Evolutionary conservation across 2,113 vertebrate genomes (phyloP).

Genomic region (Gambusia affinis): DNA sequence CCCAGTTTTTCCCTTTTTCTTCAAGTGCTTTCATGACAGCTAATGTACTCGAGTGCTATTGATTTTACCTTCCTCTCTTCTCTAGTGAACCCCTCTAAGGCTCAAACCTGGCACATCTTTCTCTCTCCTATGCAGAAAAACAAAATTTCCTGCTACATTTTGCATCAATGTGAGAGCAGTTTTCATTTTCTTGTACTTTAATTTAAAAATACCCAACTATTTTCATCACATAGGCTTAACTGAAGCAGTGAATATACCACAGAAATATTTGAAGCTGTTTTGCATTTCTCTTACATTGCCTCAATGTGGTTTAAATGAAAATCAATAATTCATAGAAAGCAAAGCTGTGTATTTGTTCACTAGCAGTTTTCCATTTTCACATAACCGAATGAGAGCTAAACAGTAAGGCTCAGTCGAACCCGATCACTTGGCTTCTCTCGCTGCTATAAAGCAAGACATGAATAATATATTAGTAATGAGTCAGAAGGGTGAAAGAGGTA

Average conservation of each 20-base stretch:
- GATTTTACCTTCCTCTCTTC: slow-evolving; percentile 35
- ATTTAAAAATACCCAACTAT: too few relatives aligned
- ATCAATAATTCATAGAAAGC: slow-evolving; percentile 51
- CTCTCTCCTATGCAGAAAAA: slow-evolving; percentile 5
- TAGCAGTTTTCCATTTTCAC: slow-evolving; percentile 10
- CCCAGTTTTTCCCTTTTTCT: slow-evolving; percentile 9
- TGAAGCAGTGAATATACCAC: background rate
- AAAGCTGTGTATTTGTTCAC: slow-evolving; percentile 15
- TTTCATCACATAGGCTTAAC: background rate
- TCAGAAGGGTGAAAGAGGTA: background rate
- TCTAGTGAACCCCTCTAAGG: slow-evolving; percentile 2
- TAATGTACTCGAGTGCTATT: slow-evolving; percentile 47
- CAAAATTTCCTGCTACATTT: background rate
- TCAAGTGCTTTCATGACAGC: slow-evolving; percentile 21
- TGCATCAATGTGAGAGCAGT: too few relatives aligned
- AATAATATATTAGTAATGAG: slow-evolving; percentile 50
- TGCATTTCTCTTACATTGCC: background rate
- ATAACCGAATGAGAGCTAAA: slow-evolving; percentile 53
- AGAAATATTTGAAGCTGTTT: background rate
- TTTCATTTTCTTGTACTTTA: too few relatives aligned
- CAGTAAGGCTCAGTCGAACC: slow-evolving; percentile 38
- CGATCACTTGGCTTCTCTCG: slow-evolving; percentile 30
- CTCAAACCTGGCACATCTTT: slow-evolving; percentile 27
- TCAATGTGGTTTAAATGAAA: slow-evolving; percentile 52
- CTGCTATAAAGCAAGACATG: slow-evolving; percentile 28